phyloP scores from a whole-genome alignment of 2,888 invertebrate species.

The Pimpla rufipes region DNA sequence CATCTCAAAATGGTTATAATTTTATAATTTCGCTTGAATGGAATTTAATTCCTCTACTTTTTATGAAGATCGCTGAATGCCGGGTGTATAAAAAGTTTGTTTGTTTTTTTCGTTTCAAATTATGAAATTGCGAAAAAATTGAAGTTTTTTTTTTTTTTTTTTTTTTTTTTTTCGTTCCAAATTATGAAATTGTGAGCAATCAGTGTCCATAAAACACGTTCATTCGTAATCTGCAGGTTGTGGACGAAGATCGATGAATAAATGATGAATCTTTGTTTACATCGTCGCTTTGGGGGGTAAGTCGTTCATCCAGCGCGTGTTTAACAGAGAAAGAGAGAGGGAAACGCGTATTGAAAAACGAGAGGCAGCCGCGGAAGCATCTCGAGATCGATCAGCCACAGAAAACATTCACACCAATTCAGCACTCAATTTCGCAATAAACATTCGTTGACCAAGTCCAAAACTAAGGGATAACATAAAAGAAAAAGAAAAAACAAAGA shows the following conservation, averaged over 20 bases:
- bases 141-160: neutral
- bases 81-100: too few species aligned
- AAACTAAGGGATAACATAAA: neutral
- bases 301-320: neutral
- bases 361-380: neutral
- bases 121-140: neutral
- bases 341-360: neutral
- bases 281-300: too few species aligned
- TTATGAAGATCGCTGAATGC: too few species aligned
- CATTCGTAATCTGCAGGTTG: neutral
- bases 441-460: slow-evolving; percentile 31
- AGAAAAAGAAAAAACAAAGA: neutral
- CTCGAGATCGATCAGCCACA: neutral
- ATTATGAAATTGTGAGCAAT: neutral
- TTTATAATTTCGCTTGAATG: too few species aligned
- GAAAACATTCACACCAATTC: neutral
- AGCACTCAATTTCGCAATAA: slow-evolving; percentile 27
- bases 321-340: neutral
- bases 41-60: too few species aligned
- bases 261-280: neutral
- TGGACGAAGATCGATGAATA: neutral
- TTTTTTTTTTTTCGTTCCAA: too few species aligned
- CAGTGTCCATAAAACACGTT: neutral
- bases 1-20: neutral
- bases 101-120: too few species aligned